A percentile compares a stretch with the other conserved stretches of the same genome.
phyloP scores from a whole-genome alignment of 1,140 invertebrate species.

The Dufourea novaeangliae region DNA sequence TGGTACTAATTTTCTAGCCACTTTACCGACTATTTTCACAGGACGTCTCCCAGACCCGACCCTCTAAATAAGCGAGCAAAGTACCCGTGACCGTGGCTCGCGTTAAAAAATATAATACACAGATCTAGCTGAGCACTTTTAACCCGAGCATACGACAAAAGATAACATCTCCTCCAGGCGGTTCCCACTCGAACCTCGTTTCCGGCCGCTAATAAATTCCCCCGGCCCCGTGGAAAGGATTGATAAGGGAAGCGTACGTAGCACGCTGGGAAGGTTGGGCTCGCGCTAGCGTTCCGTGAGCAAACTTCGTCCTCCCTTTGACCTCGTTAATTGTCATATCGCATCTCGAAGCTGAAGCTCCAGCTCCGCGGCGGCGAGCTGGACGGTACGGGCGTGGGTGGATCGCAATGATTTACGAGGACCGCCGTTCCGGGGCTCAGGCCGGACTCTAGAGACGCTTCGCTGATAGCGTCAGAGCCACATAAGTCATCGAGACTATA shows the following conservation, averaged over 20 bases:
- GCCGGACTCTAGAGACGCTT: constrained; percentile 80
- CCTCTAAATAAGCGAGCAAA: too few species aligned
- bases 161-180: neutral
- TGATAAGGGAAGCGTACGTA: neutral
- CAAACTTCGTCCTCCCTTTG: constrained; percentile 65
- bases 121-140: neutral
- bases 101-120: neutral
- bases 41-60: too few species aligned
- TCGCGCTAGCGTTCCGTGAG: constrained; percentile 26
- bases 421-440: constrained; percentile 75
- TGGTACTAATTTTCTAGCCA: too few species aligned
- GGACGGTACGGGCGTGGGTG: constrained; percentile 75
- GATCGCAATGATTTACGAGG: constrained; percentile 81
- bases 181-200: constrained; percentile 22
- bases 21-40: too few species aligned
- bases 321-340: constrained; percentile 77
- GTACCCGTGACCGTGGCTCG: neutral
- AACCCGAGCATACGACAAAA: neutral
- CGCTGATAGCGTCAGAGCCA: constrained; percentile 82
- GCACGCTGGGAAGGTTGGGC: constrained; percentile 3
- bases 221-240: constrained; percentile 3
- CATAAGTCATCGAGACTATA: constrained; percentile 81
- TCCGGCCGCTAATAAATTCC: constrained; percentile 29
- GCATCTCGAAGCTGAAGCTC: constrained; percentile 64
- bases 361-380: constrained; percentile 58